Evolutionary conservation across 2,113 vertebrate genomes (phyloP).

Genomic region (Corythoichthys intestinalis): DNA sequence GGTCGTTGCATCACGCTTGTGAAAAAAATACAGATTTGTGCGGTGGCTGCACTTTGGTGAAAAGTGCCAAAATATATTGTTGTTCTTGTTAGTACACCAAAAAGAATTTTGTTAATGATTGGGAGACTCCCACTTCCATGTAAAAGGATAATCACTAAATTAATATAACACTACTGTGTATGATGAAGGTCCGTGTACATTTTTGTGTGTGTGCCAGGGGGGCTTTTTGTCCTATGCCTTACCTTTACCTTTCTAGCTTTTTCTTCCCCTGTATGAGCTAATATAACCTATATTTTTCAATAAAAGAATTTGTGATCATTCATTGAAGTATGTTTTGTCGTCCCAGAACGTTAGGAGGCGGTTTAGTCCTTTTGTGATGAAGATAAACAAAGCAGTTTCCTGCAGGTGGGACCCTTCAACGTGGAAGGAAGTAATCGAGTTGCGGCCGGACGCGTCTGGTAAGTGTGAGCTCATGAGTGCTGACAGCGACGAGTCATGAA

Average conservation of each 20-base stretch:
- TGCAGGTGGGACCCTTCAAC: constrained; percentile 17
- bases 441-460: constrained; percentile 2
- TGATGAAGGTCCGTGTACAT: constrained; percentile 25
- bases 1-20: not conserved
- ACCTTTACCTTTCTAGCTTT: constrained; percentile 39
- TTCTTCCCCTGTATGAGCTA: constrained; percentile 48
- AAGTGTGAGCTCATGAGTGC: constrained; percentile 13
- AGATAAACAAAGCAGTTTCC: not conserved
- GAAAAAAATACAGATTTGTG: not conserved
- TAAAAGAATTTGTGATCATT: constrained; percentile 59
- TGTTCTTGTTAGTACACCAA: not conserved
- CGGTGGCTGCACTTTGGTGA: not conserved
- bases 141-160: constrained; percentile 3
- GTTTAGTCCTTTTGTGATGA: not conserved
- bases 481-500: constrained; percentile 24
- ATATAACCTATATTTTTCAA: constrained; percentile 80
- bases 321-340: constrained; percentile 36
- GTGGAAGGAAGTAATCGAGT: constrained; percentile 58
- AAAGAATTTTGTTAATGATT: not conserved
- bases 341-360: constrained; percentile 9
- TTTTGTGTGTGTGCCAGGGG: constrained; percentile 17
- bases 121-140: not conserved
- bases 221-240: constrained; percentile 7
- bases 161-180: constrained; percentile 44
- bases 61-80: not conserved